Conservation (phyloP, 2,888 invertebrate species). For the Meiosimyza decipiens region DNA sequence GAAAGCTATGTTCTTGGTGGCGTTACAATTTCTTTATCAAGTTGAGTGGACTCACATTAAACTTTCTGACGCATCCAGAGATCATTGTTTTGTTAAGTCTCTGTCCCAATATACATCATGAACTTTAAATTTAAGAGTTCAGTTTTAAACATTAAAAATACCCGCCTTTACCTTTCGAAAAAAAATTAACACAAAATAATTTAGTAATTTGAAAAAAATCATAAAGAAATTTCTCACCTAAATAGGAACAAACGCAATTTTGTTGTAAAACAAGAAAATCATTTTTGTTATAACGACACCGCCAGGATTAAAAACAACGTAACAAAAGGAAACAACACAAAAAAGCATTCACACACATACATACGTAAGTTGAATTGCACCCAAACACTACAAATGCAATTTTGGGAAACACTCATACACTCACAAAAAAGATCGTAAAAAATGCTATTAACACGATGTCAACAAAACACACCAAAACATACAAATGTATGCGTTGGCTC, state of each 20-base stretch:
- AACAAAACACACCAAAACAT: constrained; percentile 37
- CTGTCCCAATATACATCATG: too few relatives aligned
- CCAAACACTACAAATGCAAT: constrained; percentile 26
- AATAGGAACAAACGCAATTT: constrained; percentile 5
- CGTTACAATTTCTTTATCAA: too few relatives aligned
- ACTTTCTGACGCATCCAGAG: too few relatives aligned
- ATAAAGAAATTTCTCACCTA: background rate
- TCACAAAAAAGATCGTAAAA: constrained; percentile 48
- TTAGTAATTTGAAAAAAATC: background rate
- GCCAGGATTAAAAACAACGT: constrained; percentile 42
- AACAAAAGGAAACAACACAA: constrained; percentile 35
- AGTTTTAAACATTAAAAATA: too few relatives aligned
- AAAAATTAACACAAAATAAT: too few relatives aligned
- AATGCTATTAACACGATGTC: constrained; percentile 38
- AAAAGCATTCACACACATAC: constrained; percentile 1
- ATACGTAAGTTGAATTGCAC: constrained; percentile 29
- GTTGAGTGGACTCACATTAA: too few relatives aligned
- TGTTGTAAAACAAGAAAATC: constrained; percentile 57
- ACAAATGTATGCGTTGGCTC: background rate
- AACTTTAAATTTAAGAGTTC: too few relatives aligned
- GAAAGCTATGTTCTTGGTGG: too few relatives aligned
- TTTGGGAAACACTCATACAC: constrained; percentile 7
- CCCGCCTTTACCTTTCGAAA: too few relatives aligned
- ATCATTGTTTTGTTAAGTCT: too few relatives aligned
- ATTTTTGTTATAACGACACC: constrained; percentile 63